A percentile compares a stretch with the other conserved stretches of the same genome.
Evolutionary conservation across 2,888 invertebrate genomes (phyloP).

Genomic region (Hyposoter didymator): DNA sequence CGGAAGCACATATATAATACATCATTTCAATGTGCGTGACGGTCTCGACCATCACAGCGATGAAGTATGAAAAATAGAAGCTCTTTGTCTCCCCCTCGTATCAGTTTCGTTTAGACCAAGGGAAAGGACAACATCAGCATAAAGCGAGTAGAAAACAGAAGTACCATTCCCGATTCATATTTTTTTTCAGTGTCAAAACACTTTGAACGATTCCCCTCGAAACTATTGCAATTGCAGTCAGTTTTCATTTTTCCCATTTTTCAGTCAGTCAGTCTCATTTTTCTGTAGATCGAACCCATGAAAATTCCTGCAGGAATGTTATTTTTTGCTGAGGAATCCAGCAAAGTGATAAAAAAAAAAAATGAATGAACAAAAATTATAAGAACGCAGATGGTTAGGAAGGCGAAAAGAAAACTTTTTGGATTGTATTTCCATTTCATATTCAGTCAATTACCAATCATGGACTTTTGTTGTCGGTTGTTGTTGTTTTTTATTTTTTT

Average conservation of each 20-base stretch:
- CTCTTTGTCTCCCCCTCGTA: background rate
- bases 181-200: background rate
- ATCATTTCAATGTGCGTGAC: background rate
- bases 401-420: background rate
- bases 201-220: background rate
- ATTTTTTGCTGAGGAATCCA: background rate
- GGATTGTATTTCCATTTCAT: background rate
- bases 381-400: background rate
- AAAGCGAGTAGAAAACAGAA: conserved; percentile 14
- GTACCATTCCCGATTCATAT: background rate
- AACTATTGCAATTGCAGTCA: background rate
- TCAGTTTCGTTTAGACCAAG: background rate
- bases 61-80: conserved; percentile 10
- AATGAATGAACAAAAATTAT: background rate
- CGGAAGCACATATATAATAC: background rate
- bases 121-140: background rate
- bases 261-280: too few species aligned
- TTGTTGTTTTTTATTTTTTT: background rate
- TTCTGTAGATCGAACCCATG: background rate
- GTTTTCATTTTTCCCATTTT: background rate
- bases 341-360: background rate
- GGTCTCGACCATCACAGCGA: background rate
- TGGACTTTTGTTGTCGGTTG: background rate
- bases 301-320: background rate
- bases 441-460: background rate